Percentiles rank a stretch among this genome's conserved stretches.
These are phyloP conservation scores for Puma concolor DNA, from an alignment of 2,113 vertebrate species.

Conservation along the genomic window DNA sequence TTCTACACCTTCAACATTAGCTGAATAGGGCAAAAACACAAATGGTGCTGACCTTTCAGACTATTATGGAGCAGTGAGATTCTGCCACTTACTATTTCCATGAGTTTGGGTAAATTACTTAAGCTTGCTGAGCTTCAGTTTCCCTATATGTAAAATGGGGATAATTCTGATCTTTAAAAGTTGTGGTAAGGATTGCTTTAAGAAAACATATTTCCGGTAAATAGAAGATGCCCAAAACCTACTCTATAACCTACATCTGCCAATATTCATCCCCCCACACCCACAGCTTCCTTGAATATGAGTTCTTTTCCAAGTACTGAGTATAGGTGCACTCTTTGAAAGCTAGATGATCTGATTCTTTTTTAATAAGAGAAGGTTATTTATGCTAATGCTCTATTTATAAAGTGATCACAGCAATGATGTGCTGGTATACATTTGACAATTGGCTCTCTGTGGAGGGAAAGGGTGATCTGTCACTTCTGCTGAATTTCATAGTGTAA, in stretches of 20 bases:
- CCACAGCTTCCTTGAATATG: neutral
- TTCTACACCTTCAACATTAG: neutral
- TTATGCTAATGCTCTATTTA: neutral
- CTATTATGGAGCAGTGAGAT: neutral
- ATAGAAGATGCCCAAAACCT: neutral
- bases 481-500: neutral
- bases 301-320: neutral
- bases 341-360: neutral
- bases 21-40: neutral
- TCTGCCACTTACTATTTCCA: neutral
- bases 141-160: neutral
- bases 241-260: too few relatives aligned
- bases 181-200: neutral
- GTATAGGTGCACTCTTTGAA: neutral
- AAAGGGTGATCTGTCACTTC: neutral
- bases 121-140: neutral
- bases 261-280: accelerated
- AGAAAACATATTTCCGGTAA: neutral
- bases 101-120: neutral
- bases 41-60: neutral
- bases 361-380: neutral
- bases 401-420: neutral
- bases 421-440: neutral
- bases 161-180: neutral
- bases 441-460: neutral